Conservation (phyloP, 2,888 invertebrate genomes). For the Standfussiana lucernea region DNA sequence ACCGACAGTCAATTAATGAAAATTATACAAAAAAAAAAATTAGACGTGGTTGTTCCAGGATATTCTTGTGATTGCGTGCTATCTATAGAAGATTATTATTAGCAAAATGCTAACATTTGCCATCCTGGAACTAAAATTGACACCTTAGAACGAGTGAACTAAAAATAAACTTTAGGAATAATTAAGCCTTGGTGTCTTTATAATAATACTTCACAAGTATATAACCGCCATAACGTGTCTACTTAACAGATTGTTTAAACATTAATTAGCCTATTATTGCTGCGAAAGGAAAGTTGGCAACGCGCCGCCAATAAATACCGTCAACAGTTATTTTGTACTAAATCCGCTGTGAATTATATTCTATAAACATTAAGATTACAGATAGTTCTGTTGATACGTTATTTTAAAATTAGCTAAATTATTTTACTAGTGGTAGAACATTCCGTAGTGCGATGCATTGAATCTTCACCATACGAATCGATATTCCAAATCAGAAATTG, state of each 20-base stretch:
- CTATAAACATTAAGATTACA: conserved; percentile 39
- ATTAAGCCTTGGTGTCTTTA: conserved; percentile 67
- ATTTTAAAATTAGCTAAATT: conserved; percentile 57
- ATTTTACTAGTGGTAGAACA: conserved; percentile 51
- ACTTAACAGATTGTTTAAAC: conserved; percentile 40
- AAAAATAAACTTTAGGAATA: conserved; percentile 58
- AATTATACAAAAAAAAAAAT: conserved; percentile 13
- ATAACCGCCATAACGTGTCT: conserved; percentile 43
- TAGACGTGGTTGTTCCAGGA: conserved; percentile 29
- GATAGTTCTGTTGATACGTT: conserved; percentile 26
- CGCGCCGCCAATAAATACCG: conserved; percentile 49
- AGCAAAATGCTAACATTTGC: conserved; percentile 33
- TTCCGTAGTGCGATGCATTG: conserved; percentile 13
- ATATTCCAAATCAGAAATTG: conserved; percentile 13
- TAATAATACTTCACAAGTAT: conserved; percentile 68
- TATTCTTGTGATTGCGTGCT: conserved; percentile 32
- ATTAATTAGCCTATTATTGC: conserved; percentile 63
- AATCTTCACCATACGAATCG: conserved; percentile 2
- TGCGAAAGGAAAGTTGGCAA: conserved; percentile 49
- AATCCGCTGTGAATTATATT: conserved; percentile 50
- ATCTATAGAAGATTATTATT: conserved; percentile 27
- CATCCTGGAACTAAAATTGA: conserved; percentile 41
- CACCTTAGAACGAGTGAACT: conserved; percentile 45
- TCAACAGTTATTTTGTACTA: conserved; percentile 61
- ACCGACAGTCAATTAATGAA: conserved; percentile 50